Conservation (phyloP, 1,140 invertebrate genomes). For the Bombus waltoni region DNA sequence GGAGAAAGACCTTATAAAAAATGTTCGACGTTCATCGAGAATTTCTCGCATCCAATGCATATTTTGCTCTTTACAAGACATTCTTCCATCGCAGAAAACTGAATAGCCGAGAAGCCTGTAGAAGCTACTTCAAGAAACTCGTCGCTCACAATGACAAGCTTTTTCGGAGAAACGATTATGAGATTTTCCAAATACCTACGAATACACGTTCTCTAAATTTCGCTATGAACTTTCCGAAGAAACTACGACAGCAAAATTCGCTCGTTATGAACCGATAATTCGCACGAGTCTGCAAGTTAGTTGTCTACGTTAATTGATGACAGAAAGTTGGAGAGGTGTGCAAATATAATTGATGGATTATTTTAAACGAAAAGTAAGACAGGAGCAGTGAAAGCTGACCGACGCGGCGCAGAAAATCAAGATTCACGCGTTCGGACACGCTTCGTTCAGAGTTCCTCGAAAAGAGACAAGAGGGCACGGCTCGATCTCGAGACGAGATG, state of each 20-base stretch:
- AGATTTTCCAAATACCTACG: too few species aligned
- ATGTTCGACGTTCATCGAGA: not conserved
- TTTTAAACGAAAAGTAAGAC: not conserved
- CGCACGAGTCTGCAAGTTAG: not conserved
- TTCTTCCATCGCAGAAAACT: too few species aligned
- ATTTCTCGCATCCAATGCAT: too few species aligned
- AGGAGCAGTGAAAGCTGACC: not conserved
- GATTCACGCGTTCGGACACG: not conserved
- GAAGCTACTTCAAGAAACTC: too few species aligned
- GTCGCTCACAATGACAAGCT: too few species aligned
- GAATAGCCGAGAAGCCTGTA: too few species aligned
- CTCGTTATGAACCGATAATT: not conserved
- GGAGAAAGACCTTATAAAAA: not conserved
- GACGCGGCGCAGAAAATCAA: not conserved
- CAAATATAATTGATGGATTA: not conserved
- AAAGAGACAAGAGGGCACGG: constrained; percentile 11
- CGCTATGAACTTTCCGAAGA: too few species aligned
- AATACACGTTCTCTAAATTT: too few species aligned
- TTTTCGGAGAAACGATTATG: too few species aligned
- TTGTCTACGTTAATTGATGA: not conserved
- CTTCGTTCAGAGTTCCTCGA: constrained; percentile 26
- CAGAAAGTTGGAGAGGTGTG: not conserved
- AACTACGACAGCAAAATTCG: too few species aligned
- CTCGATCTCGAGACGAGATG: constrained; percentile 49
- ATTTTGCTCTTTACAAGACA: too few species aligned